Percentiles rank a stretch among this genome's conserved stretches.
phyloP scores from a whole-genome alignment of 2,797 vertebrate species.

The Crax fasciolata region DNA sequence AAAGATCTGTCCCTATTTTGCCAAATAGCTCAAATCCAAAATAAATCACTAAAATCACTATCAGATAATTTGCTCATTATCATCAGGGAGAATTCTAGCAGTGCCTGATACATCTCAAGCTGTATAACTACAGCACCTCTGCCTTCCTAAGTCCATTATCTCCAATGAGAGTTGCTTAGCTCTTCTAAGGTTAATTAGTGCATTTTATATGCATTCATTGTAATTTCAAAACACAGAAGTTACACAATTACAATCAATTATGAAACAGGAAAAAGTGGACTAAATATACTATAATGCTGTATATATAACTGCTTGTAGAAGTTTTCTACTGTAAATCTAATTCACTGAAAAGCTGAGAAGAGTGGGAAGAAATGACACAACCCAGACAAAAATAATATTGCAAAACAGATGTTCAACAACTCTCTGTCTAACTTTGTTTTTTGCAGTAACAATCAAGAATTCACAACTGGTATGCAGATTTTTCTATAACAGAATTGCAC shows the following conservation, averaged over 20 bases:
- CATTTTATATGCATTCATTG: not conserved
- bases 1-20: not conserved
- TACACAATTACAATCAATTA: not conserved
- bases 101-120: not conserved
- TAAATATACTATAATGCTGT: not conserved
- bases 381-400: slow-evolving; percentile 9
- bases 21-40: not conserved
- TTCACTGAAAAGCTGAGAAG: slow-evolving; percentile 3
- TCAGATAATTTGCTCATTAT: not conserved
- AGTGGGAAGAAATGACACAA: slow-evolving; percentile 18
- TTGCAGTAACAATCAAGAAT: slow-evolving; percentile 34
- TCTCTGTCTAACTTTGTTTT: slow-evolving; percentile 25
- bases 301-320: not conserved
- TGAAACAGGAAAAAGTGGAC: not conserved
- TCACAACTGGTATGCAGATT: slow-evolving; percentile 32
- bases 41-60: not conserved
- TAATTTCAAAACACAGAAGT: not conserved
- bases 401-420: slow-evolving; percentile 51
- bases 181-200: not conserved
- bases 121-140: not conserved
- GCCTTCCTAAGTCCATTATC: not conserved
- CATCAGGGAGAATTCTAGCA: not conserved
- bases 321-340: not conserved
- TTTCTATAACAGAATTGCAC: slow-evolving; percentile 34
- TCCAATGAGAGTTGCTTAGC: not conserved